Base-by-base conservation (phyloP, 2,888 invertebrate species). In the Pseudococcus jackbeardsleyi region DNA sequence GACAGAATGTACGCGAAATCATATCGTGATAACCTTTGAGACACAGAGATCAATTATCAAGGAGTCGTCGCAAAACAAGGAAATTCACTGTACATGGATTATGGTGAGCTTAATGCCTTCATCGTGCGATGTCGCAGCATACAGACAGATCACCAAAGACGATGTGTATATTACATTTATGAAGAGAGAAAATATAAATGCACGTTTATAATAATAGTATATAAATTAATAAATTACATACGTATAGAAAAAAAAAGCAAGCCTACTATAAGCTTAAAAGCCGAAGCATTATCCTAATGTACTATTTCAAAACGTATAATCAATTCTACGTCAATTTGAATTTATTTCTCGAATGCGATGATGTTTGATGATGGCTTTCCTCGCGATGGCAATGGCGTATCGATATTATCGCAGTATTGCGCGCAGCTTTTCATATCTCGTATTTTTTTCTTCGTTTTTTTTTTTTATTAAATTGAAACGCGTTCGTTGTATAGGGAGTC, bases 1-100 rank as follows among this genome's bases (percentile, higher is more conserved):
- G 77, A 82, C 79, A 82, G 79, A 82, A 46, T 82, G 79, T 79
- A 33, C 79, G 3, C 46, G 72, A 82, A 64, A 82, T 46, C 79
- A 82, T 26, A 33, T 72, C 22, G 64, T 39, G 72, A 72, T 12
- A 72, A 33, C 39, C 17, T 17, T 72, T 33, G 17, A 17, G 22
- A 42, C 8, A 59, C 59, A 15, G 11, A 64, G 64, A 22, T 64
- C 11, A 22, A 22, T 64, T 64, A 64, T 64, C 22, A 19, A 22
- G 64, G 64, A 64, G 11, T 64, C 12, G 59, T n/a, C 15, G n/a
- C n/a, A n/a, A 19, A n/a, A n/a, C 6, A 59, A n/a, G 64, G 64
- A 64, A 22, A n/a, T n/a, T 54, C 50, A 50, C 50, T 50, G 26
- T 33, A 33, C 26, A 15, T 50, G 42, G 42, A 42, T 42, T 42